Evolutionary conservation across 1,140 invertebrate genomes (phyloP), one percentile per base, ranked within the genome.

Genomic region (Zaprionus ghesquierei): DNA sequence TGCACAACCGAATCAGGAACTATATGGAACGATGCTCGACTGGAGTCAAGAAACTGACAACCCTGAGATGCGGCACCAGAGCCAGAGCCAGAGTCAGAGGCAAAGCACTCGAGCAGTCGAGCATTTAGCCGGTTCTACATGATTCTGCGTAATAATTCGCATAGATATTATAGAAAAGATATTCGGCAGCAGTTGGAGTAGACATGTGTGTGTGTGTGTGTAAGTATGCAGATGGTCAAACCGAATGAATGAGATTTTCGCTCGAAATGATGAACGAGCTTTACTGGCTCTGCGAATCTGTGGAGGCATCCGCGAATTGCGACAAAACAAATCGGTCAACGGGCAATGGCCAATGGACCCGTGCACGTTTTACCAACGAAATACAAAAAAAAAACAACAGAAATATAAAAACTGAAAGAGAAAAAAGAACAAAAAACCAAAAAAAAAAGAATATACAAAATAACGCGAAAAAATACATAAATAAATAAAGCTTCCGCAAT

Each of bases 401-500:
- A 50, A 23, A 50, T 22, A 31, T 51, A 25, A 59, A 12, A 25
- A 56, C 29, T 18, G 23, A 62, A 31, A 25, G 12, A 27, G 23
- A 63, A 27, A 51, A 31, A 46, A 35, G 13, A 15, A 29, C 27
- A 15, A 56, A 10, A 31, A 64, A 44, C 56, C n/a, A 44, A 44
- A 23, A 58, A 3, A 29, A 29, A 29, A 6, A 44, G 51, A 33
- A 54, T 62, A 62, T 27, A 41, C 31, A 50, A 66, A 46, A 68
- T 15, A 69, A 50, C 23, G 13, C 10, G 9, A 50, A 50, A n/a
- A 58, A 50, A 69, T 33, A 58, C 62, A 65, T 59, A 66, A 44
- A 66, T 59, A 66, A 58, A 66, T 66, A 68, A 66, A 72, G 54
- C 69, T 73, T 73, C 70, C 70, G 70, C 70, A 68, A 65, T 71